These are phyloP conservation scores for Dione juno DNA, from an alignment of 2,888 invertebrate species.

Conservation along the genomic window DNA sequence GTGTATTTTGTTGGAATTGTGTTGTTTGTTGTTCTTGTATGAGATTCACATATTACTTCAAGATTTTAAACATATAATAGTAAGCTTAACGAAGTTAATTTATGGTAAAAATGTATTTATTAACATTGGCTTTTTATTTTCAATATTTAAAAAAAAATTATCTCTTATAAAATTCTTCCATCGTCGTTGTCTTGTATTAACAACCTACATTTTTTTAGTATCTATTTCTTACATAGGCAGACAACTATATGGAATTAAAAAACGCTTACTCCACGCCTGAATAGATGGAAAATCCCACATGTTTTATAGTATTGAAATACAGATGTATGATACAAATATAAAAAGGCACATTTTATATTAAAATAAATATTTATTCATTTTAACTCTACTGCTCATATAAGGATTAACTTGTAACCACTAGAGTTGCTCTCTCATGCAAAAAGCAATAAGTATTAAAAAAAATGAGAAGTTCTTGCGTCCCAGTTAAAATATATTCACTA, in stretches of 20 bases:
- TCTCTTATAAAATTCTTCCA: too few relatives aligned
- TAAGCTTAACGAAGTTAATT: too few relatives aligned
- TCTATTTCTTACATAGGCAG: not conserved
- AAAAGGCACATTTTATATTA: conserved; percentile 8
- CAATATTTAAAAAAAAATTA: too few relatives aligned
- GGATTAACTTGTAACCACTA: conserved; percentile 28
- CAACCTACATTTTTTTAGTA: too few relatives aligned
- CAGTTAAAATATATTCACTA: conserved; percentile 28
- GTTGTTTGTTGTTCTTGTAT: too few relatives aligned
- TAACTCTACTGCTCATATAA: conserved; percentile 11
- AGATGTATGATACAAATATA: not conserved
- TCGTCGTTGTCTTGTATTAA: too few relatives aligned
- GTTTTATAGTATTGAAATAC: conserved; percentile 7
- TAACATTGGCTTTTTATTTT: not conserved
- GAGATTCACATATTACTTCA: too few relatives aligned
- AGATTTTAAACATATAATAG: too few relatives aligned
- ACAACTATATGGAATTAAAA: not conserved
- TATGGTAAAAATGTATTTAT: not conserved
- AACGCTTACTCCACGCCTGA: not conserved
- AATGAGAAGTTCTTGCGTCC: conserved; percentile 28
- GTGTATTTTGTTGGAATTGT: too few relatives aligned
- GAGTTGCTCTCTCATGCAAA: conserved; percentile 19
- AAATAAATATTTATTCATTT: conserved; percentile 19
- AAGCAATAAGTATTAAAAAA: conserved; percentile 23
- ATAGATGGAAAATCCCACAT: not conserved